phyloP scores from a whole-genome alignment of 2,113 vertebrate species.

The Zootoca vivipara region DNA sequence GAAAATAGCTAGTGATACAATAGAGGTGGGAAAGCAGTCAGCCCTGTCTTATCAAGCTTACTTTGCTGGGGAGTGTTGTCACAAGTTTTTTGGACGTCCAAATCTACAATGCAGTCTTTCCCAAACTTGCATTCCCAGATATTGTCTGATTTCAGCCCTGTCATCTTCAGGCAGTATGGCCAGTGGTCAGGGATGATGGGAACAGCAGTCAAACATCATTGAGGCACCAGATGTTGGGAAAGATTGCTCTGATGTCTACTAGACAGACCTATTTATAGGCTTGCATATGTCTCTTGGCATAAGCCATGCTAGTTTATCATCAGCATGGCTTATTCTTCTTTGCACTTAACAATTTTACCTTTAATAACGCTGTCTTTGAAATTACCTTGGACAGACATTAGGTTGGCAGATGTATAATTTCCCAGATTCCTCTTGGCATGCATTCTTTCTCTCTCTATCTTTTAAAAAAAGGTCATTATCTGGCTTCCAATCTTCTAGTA shows the following conservation, averaged over 20 bases:
- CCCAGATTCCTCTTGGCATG: neutral
- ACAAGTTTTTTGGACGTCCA: neutral
- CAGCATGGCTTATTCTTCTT: neutral
- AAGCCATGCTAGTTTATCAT: neutral
- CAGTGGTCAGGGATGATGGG: neutral
- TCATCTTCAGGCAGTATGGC: neutral
- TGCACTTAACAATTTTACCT: neutral
- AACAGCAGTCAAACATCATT: neutral
- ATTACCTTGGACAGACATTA: neutral
- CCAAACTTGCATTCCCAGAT: neutral
- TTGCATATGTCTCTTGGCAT: neutral
- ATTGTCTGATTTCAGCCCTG: neutral
- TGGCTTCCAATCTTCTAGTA: neutral
- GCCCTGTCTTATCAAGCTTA: neutral
- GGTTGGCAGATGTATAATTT: neutral
- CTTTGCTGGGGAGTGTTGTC: neutral
- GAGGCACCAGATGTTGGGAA: neutral
- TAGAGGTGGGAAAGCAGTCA: neutral
- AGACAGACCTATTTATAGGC: too few species aligned
- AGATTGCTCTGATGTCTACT: too few species aligned
- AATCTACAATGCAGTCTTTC: neutral
- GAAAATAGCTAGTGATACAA: neutral
- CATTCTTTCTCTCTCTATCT: neutral
- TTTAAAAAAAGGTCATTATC: neutral
- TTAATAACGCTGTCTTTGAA: neutral